These are phyloP conservation scores for Nebria ingens DNA, from an alignment of 1,140 invertebrate genomes.

Conservation along the genomic window DNA sequence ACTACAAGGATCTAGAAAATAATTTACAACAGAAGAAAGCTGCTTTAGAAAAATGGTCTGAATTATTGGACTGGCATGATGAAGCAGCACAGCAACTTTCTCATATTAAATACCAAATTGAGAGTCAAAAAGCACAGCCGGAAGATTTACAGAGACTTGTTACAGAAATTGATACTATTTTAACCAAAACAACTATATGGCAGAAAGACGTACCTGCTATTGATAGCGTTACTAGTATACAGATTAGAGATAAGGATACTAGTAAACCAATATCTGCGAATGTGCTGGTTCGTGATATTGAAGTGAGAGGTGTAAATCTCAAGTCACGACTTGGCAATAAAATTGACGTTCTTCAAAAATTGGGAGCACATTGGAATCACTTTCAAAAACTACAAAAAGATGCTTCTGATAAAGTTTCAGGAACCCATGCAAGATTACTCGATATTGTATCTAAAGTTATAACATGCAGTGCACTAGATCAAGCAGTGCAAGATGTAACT, in stretches of 20 bases:
- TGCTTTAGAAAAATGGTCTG: conserved; percentile 71
- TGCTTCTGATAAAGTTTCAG: conserved; percentile 49
- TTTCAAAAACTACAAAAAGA: conserved; percentile 55
- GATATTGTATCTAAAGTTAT: conserved; percentile 41
- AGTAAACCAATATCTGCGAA: conserved; percentile 57
- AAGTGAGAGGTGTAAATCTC: conserved; percentile 52
- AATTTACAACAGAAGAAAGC: conserved; percentile 63
- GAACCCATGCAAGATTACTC: conserved; percentile 41
- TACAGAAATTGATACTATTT: conserved; percentile 53
- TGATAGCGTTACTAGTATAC: conserved; percentile 46
- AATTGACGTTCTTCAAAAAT: conserved; percentile 53
- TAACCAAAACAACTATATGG: conserved; percentile 56
- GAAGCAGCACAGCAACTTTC: conserved; percentile 70
- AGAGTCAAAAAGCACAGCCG: conserved; percentile 52
- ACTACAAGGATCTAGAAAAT: conserved; percentile 66
- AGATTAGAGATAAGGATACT: conserved; percentile 54
- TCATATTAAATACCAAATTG: conserved; percentile 68
- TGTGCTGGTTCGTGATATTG: conserved; percentile 56
- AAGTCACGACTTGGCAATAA: conserved; percentile 53
- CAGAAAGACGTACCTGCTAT: conserved; percentile 54
- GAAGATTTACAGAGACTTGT: conserved; percentile 54
- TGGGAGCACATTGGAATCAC: conserved; percentile 55
- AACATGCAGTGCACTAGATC: conserved; percentile 44
- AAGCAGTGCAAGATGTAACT: conserved; percentile 46
- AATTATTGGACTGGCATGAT: conserved; percentile 69